Base-by-base conservation (phyloP, 2,888 invertebrate genomes). In the Oasisia sp. region DNA sequence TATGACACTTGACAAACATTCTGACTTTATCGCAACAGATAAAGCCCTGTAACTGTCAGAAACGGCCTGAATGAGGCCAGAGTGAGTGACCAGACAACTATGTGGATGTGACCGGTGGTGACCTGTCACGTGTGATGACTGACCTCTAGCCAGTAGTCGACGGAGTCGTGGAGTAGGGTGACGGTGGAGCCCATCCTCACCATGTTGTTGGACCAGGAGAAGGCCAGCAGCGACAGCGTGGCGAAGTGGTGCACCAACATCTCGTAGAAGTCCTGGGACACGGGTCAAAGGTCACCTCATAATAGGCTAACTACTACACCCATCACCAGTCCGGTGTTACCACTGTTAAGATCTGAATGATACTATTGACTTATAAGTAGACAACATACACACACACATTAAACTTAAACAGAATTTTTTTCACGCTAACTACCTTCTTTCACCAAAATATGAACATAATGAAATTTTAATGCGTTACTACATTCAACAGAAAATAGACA, bases 211-310 rank as follows among this genome's bases (percentile, higher is more conserved):
- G 98, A 97, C 99, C 99, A 99, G 94, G 99, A 99, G 96, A 99
- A 98, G 92, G 97, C 97, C 97, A 99, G 97, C 93, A 99, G 97
- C 90, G 97, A 96, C 94, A 99, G 98, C 89, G 99, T 99, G 38
- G 98, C 98, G 95, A 99, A 97, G 96, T 99, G 99, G 97, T 99
- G 99, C 92, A 99, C 97, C 96, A 99, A 99, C 99, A 99, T 99
- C 97, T 99, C 99, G 98, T 98, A 98, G 97, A 99, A 99, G 94
- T 97, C 97, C 96, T 97, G 94, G 27, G 27, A 74, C 74, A 74
- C n/a, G 27, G 27, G n/a, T 7, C 74, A 74, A 74, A 74, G 7
- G n/a, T 74, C 74, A 74, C 74, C n/a, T 74, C 27, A 38, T 4
- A 38, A 38, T 38, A 38, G n/a, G 74, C 7, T 27, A 1, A 74